Base-by-base conservation (phyloP, 2,888 invertebrate species). In the Metellina segmentata region DNA sequence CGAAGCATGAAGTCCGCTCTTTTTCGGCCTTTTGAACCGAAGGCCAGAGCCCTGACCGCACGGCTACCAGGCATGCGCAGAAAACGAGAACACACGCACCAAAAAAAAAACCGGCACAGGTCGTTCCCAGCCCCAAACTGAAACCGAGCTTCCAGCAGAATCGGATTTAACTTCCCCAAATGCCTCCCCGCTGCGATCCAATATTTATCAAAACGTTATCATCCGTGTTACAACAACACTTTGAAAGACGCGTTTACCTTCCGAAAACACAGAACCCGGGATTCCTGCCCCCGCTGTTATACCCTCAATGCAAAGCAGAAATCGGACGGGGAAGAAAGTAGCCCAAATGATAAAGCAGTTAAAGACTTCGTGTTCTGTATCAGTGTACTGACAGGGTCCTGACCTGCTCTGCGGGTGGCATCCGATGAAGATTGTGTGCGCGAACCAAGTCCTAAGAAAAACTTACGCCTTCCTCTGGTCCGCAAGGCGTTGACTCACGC, bases 371-470 rank as follows among this genome's bases (percentile, higher is more conserved):
- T 83, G 78, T 69, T 87, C 79, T 81, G 87, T 91, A 91, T 91
- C 82, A 78, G 91, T 79, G 61, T 16, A 87, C 19, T 91, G 87
- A 91, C 91, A 87, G 79, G 91, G 91, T 88, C 87, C n/a, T 11
- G 87, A 91, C 91, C 91, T 53, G 7, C 87, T 49, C 87, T 61
- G 81, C 87, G 91, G 87, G 91, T 83, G 91, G 91, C 70, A 72
- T 34, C n/a, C 83, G 34, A 74, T 75, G 69, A 51, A 79, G 20
- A 20, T 19, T 71, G 70, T n/a, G 34, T 19, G 82, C n/a, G 16
- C 71, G 6, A 51, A 34, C 34, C 19, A 19, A 51, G 7, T 13
- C 51, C 34, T n/a, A 51, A 51, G n/a, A 51, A 19, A 19, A 61
- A 61, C 16, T 61, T 11, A 16, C 61, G 16, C 61, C 16, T 16